These are phyloP conservation scores for Onychomys arenicola DNA, from an alignment of 2,797 vertebrate genomes.

Conservation along the genomic window DNA sequence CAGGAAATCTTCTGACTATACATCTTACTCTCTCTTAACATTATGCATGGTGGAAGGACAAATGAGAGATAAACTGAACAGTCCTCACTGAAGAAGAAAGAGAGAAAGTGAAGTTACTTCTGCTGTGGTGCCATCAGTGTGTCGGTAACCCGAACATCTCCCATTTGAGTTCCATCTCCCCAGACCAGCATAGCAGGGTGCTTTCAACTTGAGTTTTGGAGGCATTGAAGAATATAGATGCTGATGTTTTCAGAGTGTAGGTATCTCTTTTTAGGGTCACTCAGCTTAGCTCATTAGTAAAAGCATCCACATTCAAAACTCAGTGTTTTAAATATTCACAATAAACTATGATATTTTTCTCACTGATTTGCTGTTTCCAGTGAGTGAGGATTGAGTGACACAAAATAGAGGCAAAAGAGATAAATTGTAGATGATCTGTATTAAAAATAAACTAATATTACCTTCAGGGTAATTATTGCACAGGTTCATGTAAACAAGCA, in stretches of 20 bases:
- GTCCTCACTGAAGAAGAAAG: neutral
- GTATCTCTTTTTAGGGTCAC: neutral
- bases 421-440: neutral
- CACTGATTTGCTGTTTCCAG: neutral
- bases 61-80: accelerated
- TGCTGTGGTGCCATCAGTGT: too few relatives aligned
- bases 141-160: neutral
- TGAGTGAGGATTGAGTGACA: neutral
- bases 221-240: neutral
- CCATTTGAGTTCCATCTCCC: neutral
- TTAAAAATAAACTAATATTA: neutral
- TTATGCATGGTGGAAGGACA: neutral
- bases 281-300: neutral
- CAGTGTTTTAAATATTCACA: neutral
- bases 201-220: neutral
- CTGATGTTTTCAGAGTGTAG: neutral
- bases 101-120: neutral
- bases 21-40: neutral
- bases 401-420: neutral
- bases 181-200: neutral
- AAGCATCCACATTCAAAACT: neutral
- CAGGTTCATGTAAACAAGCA: neutral
- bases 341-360: neutral
- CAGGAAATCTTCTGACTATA: too few relatives aligned
- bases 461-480: constrained; percentile 26